Evolutionary conservation across 2,113 vertebrate genomes (phyloP).

Genomic region (Salvelinus fontinalis): DNA sequence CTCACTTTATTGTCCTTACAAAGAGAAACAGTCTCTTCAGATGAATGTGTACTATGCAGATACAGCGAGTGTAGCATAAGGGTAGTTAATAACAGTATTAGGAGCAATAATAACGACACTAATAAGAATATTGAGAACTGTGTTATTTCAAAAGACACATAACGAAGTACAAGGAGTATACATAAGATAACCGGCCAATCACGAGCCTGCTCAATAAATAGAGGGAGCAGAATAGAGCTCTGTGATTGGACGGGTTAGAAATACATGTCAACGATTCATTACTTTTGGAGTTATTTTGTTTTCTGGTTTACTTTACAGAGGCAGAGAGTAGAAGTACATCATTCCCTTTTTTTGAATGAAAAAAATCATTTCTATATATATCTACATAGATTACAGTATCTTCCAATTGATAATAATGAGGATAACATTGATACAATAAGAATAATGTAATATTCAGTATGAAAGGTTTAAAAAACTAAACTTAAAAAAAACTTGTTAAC

Average conservation of each 20-base stretch:
- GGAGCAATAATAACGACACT: constrained; percentile 62
- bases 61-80: constrained; percentile 66
- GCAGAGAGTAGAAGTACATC: constrained; percentile 49
- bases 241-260: constrained; percentile 38
- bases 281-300: constrained; percentile 51
- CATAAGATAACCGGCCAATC: constrained; percentile 49
- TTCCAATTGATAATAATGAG: constrained; percentile 66
- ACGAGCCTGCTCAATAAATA: constrained; percentile 33
- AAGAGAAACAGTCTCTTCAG: constrained; percentile 72
- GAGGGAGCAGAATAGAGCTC: constrained; percentile 21
- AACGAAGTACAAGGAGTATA: constrained; percentile 68
- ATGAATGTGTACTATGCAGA: constrained; percentile 72
- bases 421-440: constrained; percentile 69
- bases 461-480: constrained; percentile 59
- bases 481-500: constrained; percentile 58
- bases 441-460: constrained; percentile 70
- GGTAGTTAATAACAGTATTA: constrained; percentile 45
- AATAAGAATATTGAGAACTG: constrained; percentile 68
- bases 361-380: constrained; percentile 66
- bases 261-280: constrained; percentile 7
- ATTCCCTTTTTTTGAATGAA: constrained; percentile 70
- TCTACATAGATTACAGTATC: constrained; percentile 70
- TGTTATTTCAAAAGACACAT: constrained; percentile 69
- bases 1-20: constrained; percentile 73
- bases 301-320: constrained; percentile 57